phyloP scores from a whole-genome alignment of 2,113 vertebrate genomes.

The Terrapene triunguis region DNA sequence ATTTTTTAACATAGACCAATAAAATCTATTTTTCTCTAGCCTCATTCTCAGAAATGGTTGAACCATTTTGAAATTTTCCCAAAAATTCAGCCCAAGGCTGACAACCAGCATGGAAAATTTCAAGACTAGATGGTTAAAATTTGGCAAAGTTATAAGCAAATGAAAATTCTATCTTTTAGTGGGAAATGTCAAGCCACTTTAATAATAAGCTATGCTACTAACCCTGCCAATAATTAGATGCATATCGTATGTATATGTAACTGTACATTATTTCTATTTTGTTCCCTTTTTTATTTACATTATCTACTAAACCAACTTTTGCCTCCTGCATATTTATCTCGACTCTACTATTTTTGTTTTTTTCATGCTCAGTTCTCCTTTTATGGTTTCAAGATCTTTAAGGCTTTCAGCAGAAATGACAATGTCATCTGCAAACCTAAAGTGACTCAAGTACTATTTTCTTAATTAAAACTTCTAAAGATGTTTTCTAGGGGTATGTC shows the following conservation, averaged over 20 bases:
- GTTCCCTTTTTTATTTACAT: background rate
- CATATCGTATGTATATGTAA: background rate
- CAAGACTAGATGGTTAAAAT: conserved; percentile 47
- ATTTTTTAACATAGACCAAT: conserved; percentile 4
- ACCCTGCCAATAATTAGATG: background rate
- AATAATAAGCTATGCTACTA: background rate
- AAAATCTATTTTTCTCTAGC: background rate
- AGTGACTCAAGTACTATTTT: background rate
- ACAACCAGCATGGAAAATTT: conserved; percentile 13
- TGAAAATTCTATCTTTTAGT: background rate
- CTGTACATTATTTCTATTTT: background rate
- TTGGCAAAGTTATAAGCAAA: conserved; percentile 39
- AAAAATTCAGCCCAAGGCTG: background rate
- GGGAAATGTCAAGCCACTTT: background rate
- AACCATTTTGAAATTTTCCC: conserved; percentile 48
- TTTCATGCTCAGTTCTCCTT: background rate
- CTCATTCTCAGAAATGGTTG: conserved; percentile 48
- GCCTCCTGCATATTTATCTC: background rate
- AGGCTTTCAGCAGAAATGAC: conserved; percentile 17
- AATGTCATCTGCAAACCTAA: conserved; percentile 29
- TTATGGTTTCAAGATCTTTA: conserved; percentile 15
- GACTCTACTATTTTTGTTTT: background rate
- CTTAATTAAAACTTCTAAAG: conserved; percentile 41
- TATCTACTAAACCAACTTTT: background rate
- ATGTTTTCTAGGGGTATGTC: conserved; percentile 35